These are phyloP conservation scores for Poecilia velifera DNA, from an alignment of 2,797 vertebrate genomes.

Conservation along the genomic window DNA sequence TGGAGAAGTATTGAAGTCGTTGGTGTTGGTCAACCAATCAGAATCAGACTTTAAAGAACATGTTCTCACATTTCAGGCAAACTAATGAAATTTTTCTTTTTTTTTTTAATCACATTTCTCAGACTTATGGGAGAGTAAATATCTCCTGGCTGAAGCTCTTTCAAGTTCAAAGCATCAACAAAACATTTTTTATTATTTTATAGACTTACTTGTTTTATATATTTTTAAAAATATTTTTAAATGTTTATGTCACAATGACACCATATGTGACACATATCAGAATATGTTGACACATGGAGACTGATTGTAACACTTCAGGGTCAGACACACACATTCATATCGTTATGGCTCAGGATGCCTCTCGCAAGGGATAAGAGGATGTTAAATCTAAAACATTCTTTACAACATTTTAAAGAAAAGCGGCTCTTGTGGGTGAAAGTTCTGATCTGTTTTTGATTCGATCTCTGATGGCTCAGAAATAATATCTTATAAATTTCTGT, in stretches of 20 bases:
- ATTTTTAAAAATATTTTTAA: background rate
- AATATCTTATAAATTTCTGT: background rate
- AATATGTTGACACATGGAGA: background rate
- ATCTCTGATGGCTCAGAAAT: background rate
- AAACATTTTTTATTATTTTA: too few species aligned
- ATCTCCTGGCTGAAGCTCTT: background rate
- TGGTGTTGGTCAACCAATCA: background rate
- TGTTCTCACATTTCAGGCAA: background rate
- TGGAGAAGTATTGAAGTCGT: background rate
- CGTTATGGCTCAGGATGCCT: background rate
- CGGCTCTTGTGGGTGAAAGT: background rate
- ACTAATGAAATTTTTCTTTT: background rate
- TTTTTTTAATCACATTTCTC: background rate
- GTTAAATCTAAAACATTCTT: background rate
- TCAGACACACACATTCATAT: background rate
- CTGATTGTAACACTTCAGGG: background rate
- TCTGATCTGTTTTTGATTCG: background rate
- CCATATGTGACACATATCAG: background rate
- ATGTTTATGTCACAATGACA: background rate
- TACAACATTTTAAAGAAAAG: background rate
- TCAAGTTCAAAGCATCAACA: background rate
- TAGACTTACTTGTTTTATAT: background rate
- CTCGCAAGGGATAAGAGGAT: background rate
- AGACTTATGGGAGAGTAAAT: background rate
- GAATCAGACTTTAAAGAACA: background rate